Base-by-base conservation (phyloP, 2,888 invertebrate species). In the Incurvaria masculella region DNA sequence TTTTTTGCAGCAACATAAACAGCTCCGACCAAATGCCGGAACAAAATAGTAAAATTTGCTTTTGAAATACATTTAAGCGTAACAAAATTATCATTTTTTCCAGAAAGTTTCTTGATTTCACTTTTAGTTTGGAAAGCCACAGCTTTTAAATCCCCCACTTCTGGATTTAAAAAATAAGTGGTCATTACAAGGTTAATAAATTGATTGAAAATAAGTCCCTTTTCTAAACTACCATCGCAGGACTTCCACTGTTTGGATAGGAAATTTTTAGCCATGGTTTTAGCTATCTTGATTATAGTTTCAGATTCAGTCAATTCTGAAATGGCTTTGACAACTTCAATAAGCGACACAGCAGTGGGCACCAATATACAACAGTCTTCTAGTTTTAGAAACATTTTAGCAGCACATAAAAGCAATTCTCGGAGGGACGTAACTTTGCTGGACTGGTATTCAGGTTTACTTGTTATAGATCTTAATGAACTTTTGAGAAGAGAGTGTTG, bases 221-320 rank as follows among this genome's bases (percentile, higher is more conserved):
- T 85, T 59, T 88, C 87, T 47, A 75, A 63, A 51, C 69, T 60
- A 2, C 88, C 87, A 55, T 84, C 81, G 39, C 73, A 64, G 51
- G 82, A 81, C 56, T 82, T 83, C 92, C 92, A 92, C 52, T 84
- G 82, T 47, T 81, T 80, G 27, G 75, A 79, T 54, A 92, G 69
- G 55, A 90, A 73, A 39, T 59, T 64, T 42, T 66, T 61, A 17
- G 74, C 65, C 56, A 78, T 58, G 49, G 71, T 65, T 58, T 64
- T 67, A 46, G 82, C 63, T 56, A 79, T 75, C 52, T 73, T 76
- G 17, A 69, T 59, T 19, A 78, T 55, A 10, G 67, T 65, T 39
- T 61, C 63, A 53, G 64, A 73, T 19, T 75, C 69, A 21, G 70
- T 68, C 53, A 76, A 68, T 23, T 64, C 68, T 53, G 76, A 69